A percentile compares a stretch with the other conserved stretches of the same genome.
Conservation (phyloP, 35 echinoderm and acorn worm species). For the Apostichopus japonicus region DNA sequence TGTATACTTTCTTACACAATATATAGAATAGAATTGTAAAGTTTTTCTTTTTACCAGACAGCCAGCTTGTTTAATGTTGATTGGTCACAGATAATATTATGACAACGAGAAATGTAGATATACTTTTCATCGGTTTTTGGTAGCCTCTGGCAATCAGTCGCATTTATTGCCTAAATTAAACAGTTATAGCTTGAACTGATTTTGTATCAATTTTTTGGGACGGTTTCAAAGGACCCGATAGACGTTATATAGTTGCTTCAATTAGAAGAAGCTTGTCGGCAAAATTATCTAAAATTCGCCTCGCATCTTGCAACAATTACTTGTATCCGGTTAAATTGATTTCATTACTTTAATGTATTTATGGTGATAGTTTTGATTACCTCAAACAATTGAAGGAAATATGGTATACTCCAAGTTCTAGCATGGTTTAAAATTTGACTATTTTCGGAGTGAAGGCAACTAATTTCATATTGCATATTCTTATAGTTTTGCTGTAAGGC, state of each 20-base stretch:
- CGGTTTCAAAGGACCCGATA: background rate
- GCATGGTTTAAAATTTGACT: no score
- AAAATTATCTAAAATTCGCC: no score
- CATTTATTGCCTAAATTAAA: conserved; percentile 18
- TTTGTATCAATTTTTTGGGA: background rate
- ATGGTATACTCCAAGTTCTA: no score
- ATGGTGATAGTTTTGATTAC: no score
- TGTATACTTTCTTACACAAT: background rate
- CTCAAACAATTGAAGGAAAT: no score
- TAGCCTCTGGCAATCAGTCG: conserved; percentile 54
- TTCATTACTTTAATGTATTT: no score
- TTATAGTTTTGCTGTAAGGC: no score
- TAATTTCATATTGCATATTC: no score
- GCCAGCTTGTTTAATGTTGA: conserved; percentile 44
- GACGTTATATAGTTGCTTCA: background rate
- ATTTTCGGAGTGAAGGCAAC: no score
- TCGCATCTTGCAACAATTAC: no score
- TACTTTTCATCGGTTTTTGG: background rate
- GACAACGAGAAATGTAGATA: background rate
- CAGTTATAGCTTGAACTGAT: background rate
- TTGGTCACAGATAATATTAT: conserved; percentile 52
- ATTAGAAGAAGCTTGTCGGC: background rate
- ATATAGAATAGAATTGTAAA: background rate
- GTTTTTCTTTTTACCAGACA: background rate
- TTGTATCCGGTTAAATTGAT: no score